Evolutionary conservation across 2,113 vertebrate genomes (phyloP).

Genomic region (Myotis lucifugus): DNA sequence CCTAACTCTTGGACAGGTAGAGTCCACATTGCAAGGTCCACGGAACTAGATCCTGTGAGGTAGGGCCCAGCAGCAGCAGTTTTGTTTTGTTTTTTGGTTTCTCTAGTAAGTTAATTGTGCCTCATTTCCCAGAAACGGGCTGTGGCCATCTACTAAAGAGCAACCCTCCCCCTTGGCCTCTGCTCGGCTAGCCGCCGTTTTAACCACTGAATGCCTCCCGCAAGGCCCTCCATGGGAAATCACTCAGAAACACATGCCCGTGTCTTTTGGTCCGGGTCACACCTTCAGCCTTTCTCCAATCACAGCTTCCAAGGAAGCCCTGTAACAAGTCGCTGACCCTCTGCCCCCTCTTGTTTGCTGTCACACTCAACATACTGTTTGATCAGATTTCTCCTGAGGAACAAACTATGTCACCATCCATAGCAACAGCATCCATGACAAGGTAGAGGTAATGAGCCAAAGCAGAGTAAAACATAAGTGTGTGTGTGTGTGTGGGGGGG

Average conservation of each 20-base stretch:
- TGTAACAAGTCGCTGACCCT: not conserved
- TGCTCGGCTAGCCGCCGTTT: fast-evolving
- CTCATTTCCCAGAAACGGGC: not conserved
- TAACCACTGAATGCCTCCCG: not conserved
- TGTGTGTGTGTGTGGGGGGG: too few species aligned
- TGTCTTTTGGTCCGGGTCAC: not conserved
- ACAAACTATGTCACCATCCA: not conserved
- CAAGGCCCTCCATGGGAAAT: not conserved
- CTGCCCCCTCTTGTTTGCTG: not conserved
- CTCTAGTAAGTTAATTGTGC: not conserved
- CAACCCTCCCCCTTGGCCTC: not conserved
- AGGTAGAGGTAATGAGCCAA: not conserved
- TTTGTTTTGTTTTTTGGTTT: not conserved
- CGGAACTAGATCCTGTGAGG: not conserved
- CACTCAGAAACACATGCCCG: not conserved
- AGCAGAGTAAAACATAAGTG: not conserved
- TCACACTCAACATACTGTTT: not conserved
- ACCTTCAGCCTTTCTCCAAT: not conserved
- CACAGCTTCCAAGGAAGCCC: not conserved
- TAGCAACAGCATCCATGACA: not conserved
- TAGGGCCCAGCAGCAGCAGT: not conserved
- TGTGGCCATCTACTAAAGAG: not conserved
- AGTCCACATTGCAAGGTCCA: not conserved
- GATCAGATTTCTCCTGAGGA: not conserved
- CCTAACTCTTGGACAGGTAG: not conserved